Base-by-base conservation (phyloP, 2,888 invertebrate genomes). In the Venusia cambrica region DNA sequence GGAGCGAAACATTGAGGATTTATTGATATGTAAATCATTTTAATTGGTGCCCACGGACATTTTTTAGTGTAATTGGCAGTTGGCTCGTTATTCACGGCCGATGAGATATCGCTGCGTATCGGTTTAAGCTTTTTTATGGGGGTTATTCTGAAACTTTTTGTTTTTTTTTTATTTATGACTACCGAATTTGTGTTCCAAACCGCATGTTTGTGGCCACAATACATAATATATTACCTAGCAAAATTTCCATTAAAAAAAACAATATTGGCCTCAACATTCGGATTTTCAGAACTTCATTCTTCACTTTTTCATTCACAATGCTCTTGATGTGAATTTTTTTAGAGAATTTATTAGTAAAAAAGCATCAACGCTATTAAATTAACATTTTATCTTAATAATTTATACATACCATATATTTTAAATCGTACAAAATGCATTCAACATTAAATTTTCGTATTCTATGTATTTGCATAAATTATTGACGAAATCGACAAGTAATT, bases 21-120 rank as follows among this genome's bases (percentile, higher is more conserved):
- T 85, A 85, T 85, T 71, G 83, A 77, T 70, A 76, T 81, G 81
- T 85, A 85, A 85, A 85, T 85, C 85, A 85, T 78, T 84, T 85
- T 84, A 85, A 85, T 85, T 81, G 85, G 81, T 51, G 73, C 67
- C 71, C 62, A 68, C 65, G 76, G 79, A 78, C 76, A 73, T 81
- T 84, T 84, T 83, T 85, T 80, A 75, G 70, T 74, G 73, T 83
- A 84, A 85, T 85, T 85, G 84, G 83, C 81, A 79, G 73, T 59
- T 70, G 52, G 62, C 61, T 62, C 76, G 68, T 84, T 76, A 75
- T 75, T 83, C 83, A 81, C 72, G 13, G 30, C 33, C 39, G 38
- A 45, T 46, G 53, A 54, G 51, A 46, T 49, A 51, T 47, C 22
- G 40, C 20, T 13, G 30, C 34, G 26, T 35, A 39, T 39, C 27